Conservation (phyloP, 2,888 invertebrate species). For the Trilocha varians region DNA sequence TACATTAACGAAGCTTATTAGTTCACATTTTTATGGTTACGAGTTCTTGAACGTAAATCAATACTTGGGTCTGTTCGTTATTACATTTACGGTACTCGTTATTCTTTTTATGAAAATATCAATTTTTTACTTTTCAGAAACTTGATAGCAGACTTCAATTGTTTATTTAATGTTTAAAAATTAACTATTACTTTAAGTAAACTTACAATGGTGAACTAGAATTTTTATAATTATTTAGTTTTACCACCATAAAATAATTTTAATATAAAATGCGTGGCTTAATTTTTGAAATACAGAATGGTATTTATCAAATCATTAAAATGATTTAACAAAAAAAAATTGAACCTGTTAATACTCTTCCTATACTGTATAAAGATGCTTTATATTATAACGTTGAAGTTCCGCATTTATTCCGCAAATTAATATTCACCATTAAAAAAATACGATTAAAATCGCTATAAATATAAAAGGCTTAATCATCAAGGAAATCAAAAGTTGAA, state of each 20-base stretch:
- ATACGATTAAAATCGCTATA: background rate
- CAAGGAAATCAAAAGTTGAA: background rate
- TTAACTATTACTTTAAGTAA: no score
- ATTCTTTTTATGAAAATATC: background rate
- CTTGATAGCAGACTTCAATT: background rate
- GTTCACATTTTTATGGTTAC: background rate
- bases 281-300: no score
- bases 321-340: no score
- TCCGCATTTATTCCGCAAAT: background rate
- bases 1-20: background rate
- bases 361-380: no score
- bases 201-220: no score
- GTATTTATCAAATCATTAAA: no score
- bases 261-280: no score
- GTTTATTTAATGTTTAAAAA: no score
- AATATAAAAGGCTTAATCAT: background rate
- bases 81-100: no score
- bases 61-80: background rate
- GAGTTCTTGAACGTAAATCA: background rate
- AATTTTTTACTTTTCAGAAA: background rate
- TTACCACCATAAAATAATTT: no score
- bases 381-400: background rate
- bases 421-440: background rate
- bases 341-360: no score
- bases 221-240: no score